Percentiles rank a stretch among this genome's conserved stretches.
These are phyloP conservation scores for Notothenia coriiceps DNA, from an alignment of 2,113 vertebrate species.

Conservation along the genomic window DNA sequence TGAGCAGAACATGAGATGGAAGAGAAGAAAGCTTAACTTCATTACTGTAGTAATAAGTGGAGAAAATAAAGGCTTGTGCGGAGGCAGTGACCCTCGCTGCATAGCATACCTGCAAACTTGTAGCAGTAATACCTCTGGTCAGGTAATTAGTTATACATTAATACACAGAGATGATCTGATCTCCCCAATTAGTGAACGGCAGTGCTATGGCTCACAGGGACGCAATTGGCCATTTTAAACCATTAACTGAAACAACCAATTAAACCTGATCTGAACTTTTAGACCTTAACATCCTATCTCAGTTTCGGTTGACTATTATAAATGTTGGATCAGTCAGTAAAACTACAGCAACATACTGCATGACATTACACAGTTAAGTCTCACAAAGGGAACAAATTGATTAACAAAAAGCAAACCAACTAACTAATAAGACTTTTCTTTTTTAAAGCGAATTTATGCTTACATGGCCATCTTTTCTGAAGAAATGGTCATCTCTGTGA, in stretches of 20 bases:
- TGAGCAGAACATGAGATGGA: constrained; percentile 45
- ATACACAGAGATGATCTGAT: constrained; percentile 78
- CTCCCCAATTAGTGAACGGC: constrained; percentile 66
- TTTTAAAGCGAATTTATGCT: not conserved
- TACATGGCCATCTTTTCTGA: constrained; percentile 29
- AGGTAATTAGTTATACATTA: constrained; percentile 82
- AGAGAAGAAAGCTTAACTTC: constrained; percentile 65
- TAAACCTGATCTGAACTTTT: constrained; percentile 5
- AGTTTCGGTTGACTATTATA: not conserved
- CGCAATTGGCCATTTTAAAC: constrained; percentile 31
- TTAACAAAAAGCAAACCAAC: not conserved
- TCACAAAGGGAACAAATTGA: not conserved
- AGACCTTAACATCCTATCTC: not conserved
- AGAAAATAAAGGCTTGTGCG: constrained; percentile 67
- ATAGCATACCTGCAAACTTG: constrained; percentile 74
- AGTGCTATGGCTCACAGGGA: constrained; percentile 58
- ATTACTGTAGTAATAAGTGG: constrained; percentile 73
- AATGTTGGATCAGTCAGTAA: not conserved
- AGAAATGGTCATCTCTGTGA: constrained; percentile 38
- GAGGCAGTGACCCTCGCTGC: constrained; percentile 69
- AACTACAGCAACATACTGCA: not conserved
- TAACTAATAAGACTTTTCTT: not conserved
- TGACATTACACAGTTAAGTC: not conserved
- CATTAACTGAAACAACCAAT: constrained; percentile 21
- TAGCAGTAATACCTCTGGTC: constrained; percentile 79